Conservation (phyloP, 2,888 invertebrate species). For the Drosophila glabriapex region DNA sequence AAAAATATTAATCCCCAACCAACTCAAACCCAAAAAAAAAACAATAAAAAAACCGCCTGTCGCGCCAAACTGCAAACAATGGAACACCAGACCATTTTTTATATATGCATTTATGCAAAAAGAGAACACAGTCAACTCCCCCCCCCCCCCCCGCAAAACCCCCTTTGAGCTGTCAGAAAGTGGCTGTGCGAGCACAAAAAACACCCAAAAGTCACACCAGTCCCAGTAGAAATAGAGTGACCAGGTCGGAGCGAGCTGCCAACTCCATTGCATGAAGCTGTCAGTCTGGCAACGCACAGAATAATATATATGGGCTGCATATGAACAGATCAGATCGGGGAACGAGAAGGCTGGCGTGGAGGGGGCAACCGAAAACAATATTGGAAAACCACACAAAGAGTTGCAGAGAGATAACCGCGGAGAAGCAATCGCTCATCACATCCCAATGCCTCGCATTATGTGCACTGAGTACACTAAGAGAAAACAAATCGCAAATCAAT, state of each 20-base stretch:
- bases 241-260: slow-evolving; percentile 42
- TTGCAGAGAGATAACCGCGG: slow-evolving; percentile 6
- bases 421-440: slow-evolving; percentile 13
- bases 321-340: slow-evolving; percentile 1
- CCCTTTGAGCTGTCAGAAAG: slow-evolving; percentile 65
- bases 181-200: slow-evolving; percentile 45
- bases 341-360: neutral
- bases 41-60: slow-evolving; percentile 33
- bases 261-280: slow-evolving; percentile 61
- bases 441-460: slow-evolving; percentile 9
- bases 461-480: slow-evolving; percentile 9
- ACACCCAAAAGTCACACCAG: slow-evolving; percentile 76
- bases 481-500: neutral
- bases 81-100: slow-evolving; percentile 59
- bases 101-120: slow-evolving; percentile 81
- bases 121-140: slow-evolving; percentile 25
- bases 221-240: slow-evolving; percentile 10
- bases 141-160: neutral
- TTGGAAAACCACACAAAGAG: slow-evolving; percentile 57
- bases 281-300: slow-evolving; percentile 70
- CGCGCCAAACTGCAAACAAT: slow-evolving; percentile 65
- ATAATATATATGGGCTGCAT: slow-evolving; percentile 58
- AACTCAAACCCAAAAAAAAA: slow-evolving; percentile 8
- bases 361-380: slow-evolving; percentile 34
- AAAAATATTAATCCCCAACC: slow-evolving; percentile 17